A percentile compares a stretch with the other conserved stretches of the same genome.
Evolutionary conservation across 2,888 invertebrate species (phyloP).

Genomic region (Brassicogethes aeneus): DNA sequence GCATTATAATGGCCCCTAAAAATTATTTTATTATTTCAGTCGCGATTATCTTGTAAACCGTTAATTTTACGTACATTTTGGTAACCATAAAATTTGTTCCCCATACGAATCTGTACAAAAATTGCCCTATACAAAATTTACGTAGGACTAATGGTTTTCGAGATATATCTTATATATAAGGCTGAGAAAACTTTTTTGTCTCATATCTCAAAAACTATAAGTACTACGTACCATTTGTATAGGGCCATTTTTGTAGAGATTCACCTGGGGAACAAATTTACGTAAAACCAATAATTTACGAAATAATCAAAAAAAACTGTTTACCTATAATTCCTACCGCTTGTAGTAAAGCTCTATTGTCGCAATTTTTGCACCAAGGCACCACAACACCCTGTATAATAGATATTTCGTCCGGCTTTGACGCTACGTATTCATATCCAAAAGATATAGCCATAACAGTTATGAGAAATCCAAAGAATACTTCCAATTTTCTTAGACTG

Average conservation of each 20-base stretch:
- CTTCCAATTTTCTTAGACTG: slow-evolving; percentile 72
- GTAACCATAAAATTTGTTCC: no score
- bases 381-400: slow-evolving; percentile 71
- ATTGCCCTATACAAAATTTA: no score
- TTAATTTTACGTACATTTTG: no score
- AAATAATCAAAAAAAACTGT: slow-evolving; percentile 4
- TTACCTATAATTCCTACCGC: slow-evolving; percentile 69
- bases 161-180: no score
- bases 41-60: background rate
- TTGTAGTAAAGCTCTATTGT: slow-evolving; percentile 56
- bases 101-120: no score
- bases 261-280: no score
- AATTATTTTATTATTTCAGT: slow-evolving; percentile 5
- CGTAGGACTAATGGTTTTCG: no score
- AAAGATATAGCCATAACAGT: slow-evolving; percentile 77
- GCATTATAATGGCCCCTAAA: slow-evolving; percentile 71
- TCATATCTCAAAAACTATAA: no score
- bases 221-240: no score
- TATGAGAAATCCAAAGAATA: slow-evolving; percentile 76
- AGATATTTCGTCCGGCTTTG: slow-evolving; percentile 58
- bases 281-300: no score
- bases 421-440: slow-evolving; percentile 73
- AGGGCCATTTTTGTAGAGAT: no score
- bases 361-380: slow-evolving; percentile 69
- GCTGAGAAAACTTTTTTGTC: no score